Percentiles rank a stretch among this genome's conserved stretches.
These are phyloP conservation scores for Bimastos eiseni DNA, from an alignment of 2,888 invertebrate genomes.

Conservation along the genomic window DNA sequence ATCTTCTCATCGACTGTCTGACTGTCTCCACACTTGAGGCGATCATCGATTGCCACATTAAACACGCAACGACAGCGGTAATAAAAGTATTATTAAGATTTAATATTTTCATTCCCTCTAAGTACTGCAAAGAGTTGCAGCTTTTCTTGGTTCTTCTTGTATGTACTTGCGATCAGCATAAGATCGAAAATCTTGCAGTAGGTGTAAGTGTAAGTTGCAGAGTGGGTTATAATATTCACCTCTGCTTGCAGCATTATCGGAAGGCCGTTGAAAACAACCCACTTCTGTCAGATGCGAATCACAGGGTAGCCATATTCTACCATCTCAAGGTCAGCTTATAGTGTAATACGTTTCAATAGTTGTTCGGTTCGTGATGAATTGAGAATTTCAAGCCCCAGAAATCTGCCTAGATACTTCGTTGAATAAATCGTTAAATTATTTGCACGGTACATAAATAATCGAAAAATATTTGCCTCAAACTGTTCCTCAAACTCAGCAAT, in stretches of 20 bases:
- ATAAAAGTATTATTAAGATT: not conserved
- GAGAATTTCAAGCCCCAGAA: too few relatives aligned
- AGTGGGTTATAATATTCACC: not conserved
- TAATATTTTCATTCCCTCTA: not conserved
- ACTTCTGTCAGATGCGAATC: not conserved
- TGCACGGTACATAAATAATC: too few relatives aligned
- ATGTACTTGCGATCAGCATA: not conserved
- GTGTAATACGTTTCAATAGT: not conserved
- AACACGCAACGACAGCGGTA: too few relatives aligned
- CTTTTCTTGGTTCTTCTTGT: not conserved
- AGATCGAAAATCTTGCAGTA: not conserved
- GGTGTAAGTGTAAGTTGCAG: not conserved
- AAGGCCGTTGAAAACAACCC: not conserved
- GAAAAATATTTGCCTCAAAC: too few relatives aligned
- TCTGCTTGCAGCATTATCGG: not conserved
- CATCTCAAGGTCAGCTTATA: not conserved
- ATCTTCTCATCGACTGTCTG: too few relatives aligned
- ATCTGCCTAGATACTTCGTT: too few relatives aligned
- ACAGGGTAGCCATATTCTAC: constrained; percentile 19
- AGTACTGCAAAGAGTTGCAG: not conserved
- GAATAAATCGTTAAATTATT: too few relatives aligned
- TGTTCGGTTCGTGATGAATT: not conserved
- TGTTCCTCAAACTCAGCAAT: too few relatives aligned
- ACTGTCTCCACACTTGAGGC: too few relatives aligned
- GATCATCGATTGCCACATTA: too few relatives aligned